These are phyloP conservation scores for Perognathus longimembris DNA, from an alignment of 2,113 vertebrate genomes.

Conservation along the genomic window DNA sequence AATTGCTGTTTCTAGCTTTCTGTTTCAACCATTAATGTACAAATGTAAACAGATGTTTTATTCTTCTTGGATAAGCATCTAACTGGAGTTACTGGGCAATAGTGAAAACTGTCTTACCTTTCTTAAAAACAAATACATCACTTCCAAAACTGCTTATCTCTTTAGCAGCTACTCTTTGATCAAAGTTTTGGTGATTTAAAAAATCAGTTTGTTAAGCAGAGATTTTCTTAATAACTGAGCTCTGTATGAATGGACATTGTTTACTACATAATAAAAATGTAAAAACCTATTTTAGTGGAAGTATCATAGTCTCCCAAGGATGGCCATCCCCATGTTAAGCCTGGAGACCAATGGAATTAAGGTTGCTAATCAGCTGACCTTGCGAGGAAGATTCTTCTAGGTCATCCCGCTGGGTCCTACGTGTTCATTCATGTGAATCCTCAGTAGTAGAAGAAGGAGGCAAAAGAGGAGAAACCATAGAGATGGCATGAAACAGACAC, in stretches of 20 bases:
- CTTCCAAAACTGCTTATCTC: neutral
- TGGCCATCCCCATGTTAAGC: neutral
- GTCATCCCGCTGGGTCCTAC: neutral
- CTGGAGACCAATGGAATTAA: neutral
- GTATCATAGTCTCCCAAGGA: neutral
- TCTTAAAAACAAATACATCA: neutral
- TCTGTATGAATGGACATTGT: neutral
- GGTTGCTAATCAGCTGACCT: neutral
- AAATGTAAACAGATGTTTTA: constrained; percentile 6
- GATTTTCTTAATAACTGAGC: neutral
- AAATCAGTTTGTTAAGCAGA: constrained; percentile 23
- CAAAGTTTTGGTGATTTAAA: constrained; percentile 26
- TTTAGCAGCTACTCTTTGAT: neutral
- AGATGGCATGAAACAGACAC: neutral
- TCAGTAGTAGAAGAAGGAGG: neutral
- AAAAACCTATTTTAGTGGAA: neutral
- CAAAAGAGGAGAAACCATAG: neutral
- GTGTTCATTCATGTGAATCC: neutral
- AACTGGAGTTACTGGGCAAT: neutral
- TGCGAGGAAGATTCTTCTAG: neutral
- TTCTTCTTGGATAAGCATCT: constrained; percentile 26
- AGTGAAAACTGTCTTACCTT: constrained; percentile 11
- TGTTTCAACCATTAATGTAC: neutral
- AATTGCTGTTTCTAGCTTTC: constrained; percentile 42
- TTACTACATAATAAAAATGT: neutral